Evolutionary conservation across 2,113 vertebrate genomes (phyloP).

Genomic region (Aspidoscelis tigris): DNA sequence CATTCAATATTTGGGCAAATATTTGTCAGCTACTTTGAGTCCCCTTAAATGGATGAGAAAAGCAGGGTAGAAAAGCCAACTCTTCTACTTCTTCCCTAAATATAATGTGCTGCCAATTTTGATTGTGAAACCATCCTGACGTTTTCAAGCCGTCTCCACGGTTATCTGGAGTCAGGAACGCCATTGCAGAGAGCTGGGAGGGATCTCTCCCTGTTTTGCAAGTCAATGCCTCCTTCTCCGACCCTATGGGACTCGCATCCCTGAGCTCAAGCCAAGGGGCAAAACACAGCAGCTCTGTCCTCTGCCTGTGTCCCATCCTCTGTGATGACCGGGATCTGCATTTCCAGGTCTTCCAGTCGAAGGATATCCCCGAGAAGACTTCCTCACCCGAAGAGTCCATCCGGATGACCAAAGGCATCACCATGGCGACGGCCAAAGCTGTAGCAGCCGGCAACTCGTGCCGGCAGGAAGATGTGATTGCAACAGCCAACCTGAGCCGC

Average conservation of each 20-base stretch:
- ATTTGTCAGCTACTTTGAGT: neutral
- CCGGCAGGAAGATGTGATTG: slow-evolving; percentile 95
- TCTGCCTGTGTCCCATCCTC: slow-evolving; percentile 1
- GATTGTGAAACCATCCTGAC: neutral
- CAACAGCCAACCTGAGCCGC: slow-evolving; percentile 96
- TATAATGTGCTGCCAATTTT: too few species aligned
- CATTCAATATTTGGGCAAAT: too few species aligned
- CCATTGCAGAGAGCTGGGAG: neutral
- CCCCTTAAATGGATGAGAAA: neutral
- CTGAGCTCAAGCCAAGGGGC: neutral
- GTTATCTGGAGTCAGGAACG: neutral
- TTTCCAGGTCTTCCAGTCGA: slow-evolving; percentile 92
- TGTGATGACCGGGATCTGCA: neutral
- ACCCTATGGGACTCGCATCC: neutral
- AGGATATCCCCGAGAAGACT: slow-evolving; percentile 88
- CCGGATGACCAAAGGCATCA: slow-evolving; percentile 99
- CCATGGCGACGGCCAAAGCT: slow-evolving; percentile 95
- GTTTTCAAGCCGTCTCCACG: neutral
- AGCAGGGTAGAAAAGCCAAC: neutral
- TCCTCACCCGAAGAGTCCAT: slow-evolving; percentile 96
- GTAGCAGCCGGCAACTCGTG: slow-evolving; percentile 98
- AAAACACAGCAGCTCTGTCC: accelerated
- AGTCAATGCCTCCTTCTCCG: too few species aligned
- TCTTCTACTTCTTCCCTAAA: neutral
- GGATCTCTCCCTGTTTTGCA: neutral